Evolutionary conservation across 2,797 vertebrate species (phyloP).

Genomic region (Periophthalmus magnuspinnatus): DNA sequence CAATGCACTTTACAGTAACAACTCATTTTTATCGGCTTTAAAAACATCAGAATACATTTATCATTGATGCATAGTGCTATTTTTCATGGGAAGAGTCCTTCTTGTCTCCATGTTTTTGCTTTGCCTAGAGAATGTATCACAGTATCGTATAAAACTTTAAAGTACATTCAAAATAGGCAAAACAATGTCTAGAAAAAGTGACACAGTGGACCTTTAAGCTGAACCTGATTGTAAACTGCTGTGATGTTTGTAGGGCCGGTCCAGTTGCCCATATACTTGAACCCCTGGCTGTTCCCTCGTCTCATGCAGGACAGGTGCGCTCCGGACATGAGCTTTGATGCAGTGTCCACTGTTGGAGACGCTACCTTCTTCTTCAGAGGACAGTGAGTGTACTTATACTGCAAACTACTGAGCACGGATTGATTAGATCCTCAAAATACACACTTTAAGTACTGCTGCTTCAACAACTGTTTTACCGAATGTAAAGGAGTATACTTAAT

Average conservation of each 20-base stretch:
- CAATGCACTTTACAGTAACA: conserved; percentile 80
- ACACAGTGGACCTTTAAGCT: neutral
- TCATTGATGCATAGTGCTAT: neutral
- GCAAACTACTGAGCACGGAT: neutral
- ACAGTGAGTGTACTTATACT: conserved; percentile 29
- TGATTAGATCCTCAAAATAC: too few species aligned
- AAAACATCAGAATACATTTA: neutral
- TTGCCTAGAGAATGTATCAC: neutral
- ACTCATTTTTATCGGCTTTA: neutral
- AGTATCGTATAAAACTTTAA: neutral
- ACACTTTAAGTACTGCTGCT: neutral
- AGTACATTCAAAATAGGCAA: neutral
- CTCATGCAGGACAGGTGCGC: conserved; percentile 66
- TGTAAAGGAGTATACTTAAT: neutral
- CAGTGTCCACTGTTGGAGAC: conserved; percentile 62
- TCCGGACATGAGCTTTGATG: conserved; percentile 69
- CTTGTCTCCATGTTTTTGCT: neutral
- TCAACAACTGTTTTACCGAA: neutral
- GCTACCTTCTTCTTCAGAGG: conserved; percentile 74
- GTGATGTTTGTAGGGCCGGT: conserved; percentile 53
- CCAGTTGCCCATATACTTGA: conserved; percentile 33
- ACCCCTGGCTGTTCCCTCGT: conserved; percentile 54
- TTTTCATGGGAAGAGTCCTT: neutral
- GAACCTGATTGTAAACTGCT: neutral
- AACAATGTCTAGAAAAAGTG: too few species aligned